Conservation (phyloP, 2,888 invertebrate species). For the Phalera bucephala region DNA sequence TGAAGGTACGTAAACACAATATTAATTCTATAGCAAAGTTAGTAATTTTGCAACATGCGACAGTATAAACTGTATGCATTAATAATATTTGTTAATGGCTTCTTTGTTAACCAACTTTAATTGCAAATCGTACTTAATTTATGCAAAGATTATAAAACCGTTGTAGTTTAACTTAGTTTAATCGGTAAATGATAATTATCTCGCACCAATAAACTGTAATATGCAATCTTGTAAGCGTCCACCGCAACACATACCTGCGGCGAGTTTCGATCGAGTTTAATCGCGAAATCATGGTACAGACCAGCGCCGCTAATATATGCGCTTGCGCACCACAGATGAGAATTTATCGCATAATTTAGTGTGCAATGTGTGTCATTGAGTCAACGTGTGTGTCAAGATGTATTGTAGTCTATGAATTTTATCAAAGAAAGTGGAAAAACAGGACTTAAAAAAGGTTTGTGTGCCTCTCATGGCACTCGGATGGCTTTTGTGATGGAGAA, state of each 20-base stretch:
- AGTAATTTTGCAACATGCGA: no score
- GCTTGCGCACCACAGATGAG: conserved; percentile 34
- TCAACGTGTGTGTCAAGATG: conserved; percentile 30
- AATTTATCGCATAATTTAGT: conserved; percentile 57
- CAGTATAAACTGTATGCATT: no score
- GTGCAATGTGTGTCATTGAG: conserved; percentile 51
- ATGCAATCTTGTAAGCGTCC: conserved; percentile 11
- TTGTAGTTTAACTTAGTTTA: conserved; percentile 13
- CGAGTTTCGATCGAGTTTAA: conserved; percentile 2
- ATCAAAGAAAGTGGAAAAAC: conserved; percentile 20
- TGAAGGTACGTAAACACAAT: neutral
- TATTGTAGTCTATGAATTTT: conserved; percentile 19
- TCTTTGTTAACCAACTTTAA: neutral
- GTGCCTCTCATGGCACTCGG: neutral
- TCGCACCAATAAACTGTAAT: conserved; percentile 15
- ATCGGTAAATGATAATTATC: conserved; percentile 21
- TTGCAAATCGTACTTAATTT: conserved; percentile 11
- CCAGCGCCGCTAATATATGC: conserved; percentile 13
- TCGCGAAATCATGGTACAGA: conserved; percentile 24
- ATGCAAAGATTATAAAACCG: conserved; percentile 25
- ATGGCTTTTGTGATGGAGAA: neutral
- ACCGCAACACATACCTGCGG: conserved; percentile 8
- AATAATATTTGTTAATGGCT: conserved; percentile 1
- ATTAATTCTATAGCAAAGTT: neutral
- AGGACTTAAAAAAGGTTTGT: conserved; percentile 1